Evolutionary conservation across 2,797 vertebrate species (phyloP).

Genomic region (Aplochiton taeniatus): DNA sequence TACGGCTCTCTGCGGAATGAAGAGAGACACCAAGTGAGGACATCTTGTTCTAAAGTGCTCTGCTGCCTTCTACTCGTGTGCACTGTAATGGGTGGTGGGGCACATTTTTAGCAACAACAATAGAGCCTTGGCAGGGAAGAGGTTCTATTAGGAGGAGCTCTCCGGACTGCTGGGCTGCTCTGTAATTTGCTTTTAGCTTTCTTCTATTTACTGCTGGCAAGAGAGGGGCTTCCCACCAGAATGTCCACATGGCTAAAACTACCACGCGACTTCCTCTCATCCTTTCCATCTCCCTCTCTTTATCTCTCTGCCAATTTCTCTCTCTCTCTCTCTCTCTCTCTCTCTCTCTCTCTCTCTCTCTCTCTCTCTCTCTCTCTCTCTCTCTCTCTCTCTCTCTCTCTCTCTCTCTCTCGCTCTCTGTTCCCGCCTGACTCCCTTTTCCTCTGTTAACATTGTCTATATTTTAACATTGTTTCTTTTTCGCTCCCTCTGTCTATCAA

Average conservation of each 20-base stretch:
- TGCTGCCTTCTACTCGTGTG: slow-evolving; percentile 10
- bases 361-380: slow-evolving; percentile 15
- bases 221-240: slow-evolving; percentile 68
- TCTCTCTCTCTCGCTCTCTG: slow-evolving; percentile 8
- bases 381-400: slow-evolving; percentile 2
- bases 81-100: slow-evolving; percentile 18
- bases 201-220: slow-evolving; percentile 66
- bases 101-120: slow-evolving; percentile 27
- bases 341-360: slow-evolving; percentile 17
- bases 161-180: slow-evolving; percentile 34
- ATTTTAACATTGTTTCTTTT: too few relatives aligned
- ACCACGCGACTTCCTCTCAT: slow-evolving; percentile 23
- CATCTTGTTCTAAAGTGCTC: slow-evolving; percentile 1
- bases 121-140: slow-evolving; percentile 14
- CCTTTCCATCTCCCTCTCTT: slow-evolving; percentile 10
- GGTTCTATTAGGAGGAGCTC: slow-evolving; percentile 27
- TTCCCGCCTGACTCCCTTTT: background rate
- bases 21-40: slow-evolving; percentile 2
- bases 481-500: background rate
- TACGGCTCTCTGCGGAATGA: background rate
- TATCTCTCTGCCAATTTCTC: background rate
- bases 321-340: slow-evolving; percentile 7
- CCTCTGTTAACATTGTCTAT: background rate
- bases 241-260: slow-evolving; percentile 48
- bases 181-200: slow-evolving; percentile 61